Base-by-base conservation (phyloP, 2,113 vertebrate genomes). In the Chaetodon trifascialis region DNA sequence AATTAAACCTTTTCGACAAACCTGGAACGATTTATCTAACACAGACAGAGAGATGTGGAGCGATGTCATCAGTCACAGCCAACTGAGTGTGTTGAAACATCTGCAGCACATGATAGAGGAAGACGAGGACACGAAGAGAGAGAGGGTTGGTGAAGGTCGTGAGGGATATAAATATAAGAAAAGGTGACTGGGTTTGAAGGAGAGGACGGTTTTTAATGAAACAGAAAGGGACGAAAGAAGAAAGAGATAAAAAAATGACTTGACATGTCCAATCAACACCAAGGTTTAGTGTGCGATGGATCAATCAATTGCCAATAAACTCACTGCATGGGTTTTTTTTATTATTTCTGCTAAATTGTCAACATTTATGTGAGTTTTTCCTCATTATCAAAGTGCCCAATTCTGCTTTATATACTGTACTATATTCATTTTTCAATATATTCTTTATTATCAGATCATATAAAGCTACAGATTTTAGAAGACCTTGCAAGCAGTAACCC, bases 1-100 rank as follows among this genome's bases (percentile, higher is more conserved):
- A 40, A 30, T 30, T 1, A 40, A 44, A 63, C 46, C 51, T 44
- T 44, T 51, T 49, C 73, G 72, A 77, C 21, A 65, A 47, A 73
- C 0, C 25, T 60, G 56, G 2, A 58, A 9, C 52, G 58, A 64
- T 71, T 58, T 64, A 73, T 56, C 23, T 9, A 23, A 34, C 54
- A 42, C 10, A 34, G 4, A 34, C 19, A 58, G 4, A 71, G 6
- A 11, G n/a, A 25, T 9, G 42, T 11, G n/a, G 11, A 47, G 15
- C 7, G 1, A 9, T 36, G 19, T 54, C 56, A 69, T 17, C 0
- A 68, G 4, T 54, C 34, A 52, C 46, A 55, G 54, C 46, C 52
- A 55, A 25, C 68, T 25, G 1, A 23, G 25, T 71, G 47, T 52
- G 62, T 58, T 30, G 34, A 42, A 66, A 66, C 42, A 42, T 14